Base-by-base conservation (phyloP, 2,888 invertebrate genomes). In the Crocallis elinguaria region DNA sequence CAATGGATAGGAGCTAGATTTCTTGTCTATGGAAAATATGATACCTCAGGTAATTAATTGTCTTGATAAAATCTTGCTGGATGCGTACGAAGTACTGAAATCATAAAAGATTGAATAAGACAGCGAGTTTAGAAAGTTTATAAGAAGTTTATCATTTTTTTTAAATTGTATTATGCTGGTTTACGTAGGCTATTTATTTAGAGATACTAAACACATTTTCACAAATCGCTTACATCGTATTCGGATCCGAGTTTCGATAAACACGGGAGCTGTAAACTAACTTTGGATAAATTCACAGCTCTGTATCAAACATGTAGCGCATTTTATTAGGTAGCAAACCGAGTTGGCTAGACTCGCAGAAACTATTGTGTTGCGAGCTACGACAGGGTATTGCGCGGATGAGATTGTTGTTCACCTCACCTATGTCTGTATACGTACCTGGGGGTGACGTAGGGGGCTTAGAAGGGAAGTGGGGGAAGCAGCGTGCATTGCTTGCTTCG, bases 361-460 rank as follows among this genome's bases (percentile, higher is more conserved):
- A 77, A 80, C 75, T 74, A 77, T 75, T 74, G 73, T 74, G 73
- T 73, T 69, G 66, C 64, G 65, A 72, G 77, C 72, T 69, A 59
- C 51, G 60, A 64, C 60, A 65, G 68, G 69, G 79, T 77, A 76
- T 77, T 77, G 82, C 76, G 74, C 75, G 79, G 77, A 75, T 73
- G 82, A 83, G 84, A 84, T 85, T 85, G 80, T 73, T 82, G 82
- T 79, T 79, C 73, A 76, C 79, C 77, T 81, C 57, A 56, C 49
- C 53, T 54, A 49, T 46, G 55, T 55, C 72, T 66, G 70, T 74
- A 73, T 33, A 49, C 74, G 71, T 76, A 79, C 79, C 77, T 78
- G 77, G 69, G 71, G 71, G 69, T 66, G 46, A 37, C 41, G 30
- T 16, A 48, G 57, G 66, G 64, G 63, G 60, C 3, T 13, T n/a